Conservation (phyloP, 2,888 invertebrate genomes). For the Ditula angustiorana region DNA sequence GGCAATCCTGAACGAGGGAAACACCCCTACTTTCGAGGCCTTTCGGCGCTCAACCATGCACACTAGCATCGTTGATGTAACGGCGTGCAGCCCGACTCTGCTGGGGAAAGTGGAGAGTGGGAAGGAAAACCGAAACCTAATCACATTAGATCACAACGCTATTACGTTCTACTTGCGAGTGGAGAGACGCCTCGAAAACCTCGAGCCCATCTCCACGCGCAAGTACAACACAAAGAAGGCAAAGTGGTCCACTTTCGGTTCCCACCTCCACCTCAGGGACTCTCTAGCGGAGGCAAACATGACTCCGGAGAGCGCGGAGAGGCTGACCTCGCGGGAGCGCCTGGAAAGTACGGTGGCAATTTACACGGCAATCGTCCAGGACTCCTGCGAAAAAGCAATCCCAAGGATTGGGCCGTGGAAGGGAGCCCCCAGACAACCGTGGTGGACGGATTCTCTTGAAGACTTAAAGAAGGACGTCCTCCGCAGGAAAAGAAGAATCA, state of each 20-base stretch:
- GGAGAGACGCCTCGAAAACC: background rate
- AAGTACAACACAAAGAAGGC: background rate
- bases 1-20: slow-evolving; percentile 43
- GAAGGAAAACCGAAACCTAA: slow-evolving; percentile 40
- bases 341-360: too few relatives aligned
- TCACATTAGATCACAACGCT: slow-evolving; percentile 36
- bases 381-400: too few relatives aligned
- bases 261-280: too few relatives aligned
- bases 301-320: too few relatives aligned
- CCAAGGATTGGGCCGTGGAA: too few relatives aligned
- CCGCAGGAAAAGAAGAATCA: too few relatives aligned
- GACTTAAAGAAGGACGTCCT: too few relatives aligned
- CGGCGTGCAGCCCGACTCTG: slow-evolving; percentile 39
- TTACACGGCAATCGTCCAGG: too few relatives aligned
- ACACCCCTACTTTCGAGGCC: slow-evolving; percentile 42
- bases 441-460: too few relatives aligned
- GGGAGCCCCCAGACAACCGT: too few relatives aligned
- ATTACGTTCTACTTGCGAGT: slow-evolving; percentile 19
- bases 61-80: slow-evolving; percentile 43
- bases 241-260: background rate
- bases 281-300: too few relatives aligned
- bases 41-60: slow-evolving; percentile 29
- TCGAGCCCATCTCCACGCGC: background rate
- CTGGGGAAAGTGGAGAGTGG: slow-evolving; percentile 41
- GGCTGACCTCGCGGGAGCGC: too few relatives aligned